A percentile compares a stretch with the other conserved stretches of the same genome.
phyloP scores from a whole-genome alignment of 2,113 vertebrate species.

The Apteryx mantelli region DNA sequence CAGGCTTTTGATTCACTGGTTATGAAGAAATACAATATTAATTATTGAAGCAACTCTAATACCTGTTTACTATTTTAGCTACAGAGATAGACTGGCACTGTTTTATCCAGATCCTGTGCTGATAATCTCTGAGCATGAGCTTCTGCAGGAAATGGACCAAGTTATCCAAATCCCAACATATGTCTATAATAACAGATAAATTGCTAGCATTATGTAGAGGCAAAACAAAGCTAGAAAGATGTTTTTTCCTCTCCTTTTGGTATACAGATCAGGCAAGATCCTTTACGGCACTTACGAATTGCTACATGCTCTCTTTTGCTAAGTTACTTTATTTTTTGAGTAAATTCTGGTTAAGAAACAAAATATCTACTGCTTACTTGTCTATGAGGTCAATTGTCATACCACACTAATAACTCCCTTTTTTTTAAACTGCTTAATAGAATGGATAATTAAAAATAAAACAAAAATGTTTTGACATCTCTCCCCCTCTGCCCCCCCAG shows the following conservation, averaged over 20 bases:
- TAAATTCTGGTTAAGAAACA: neutral
- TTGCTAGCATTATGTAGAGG: neutral
- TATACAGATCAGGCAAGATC: neutral
- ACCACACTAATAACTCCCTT: neutral
- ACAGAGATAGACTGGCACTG: neutral
- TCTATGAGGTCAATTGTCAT: neutral
- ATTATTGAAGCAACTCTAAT: neutral
- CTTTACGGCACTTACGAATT: slow-evolving; percentile 2
- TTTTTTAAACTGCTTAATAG: slow-evolving; percentile 3
- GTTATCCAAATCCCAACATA: neutral
- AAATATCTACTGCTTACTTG: slow-evolving; percentile 11
- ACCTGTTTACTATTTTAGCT: neutral
- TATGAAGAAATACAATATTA: neutral
- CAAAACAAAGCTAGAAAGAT: neutral
- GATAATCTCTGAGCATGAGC: neutral
- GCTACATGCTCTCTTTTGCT: neutral
- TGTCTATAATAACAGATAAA: neutral
- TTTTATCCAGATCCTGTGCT: neutral
- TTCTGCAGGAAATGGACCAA: neutral
- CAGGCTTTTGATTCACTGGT: neutral
- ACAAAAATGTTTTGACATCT: slow-evolving; percentile 27
- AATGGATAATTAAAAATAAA: slow-evolving; percentile 64
- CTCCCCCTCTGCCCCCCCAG: neutral
- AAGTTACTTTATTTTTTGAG: neutral
- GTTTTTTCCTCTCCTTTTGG: neutral